Base-by-base conservation (phyloP, 2,113 vertebrate species). In the Mellivora capensis region DNA sequence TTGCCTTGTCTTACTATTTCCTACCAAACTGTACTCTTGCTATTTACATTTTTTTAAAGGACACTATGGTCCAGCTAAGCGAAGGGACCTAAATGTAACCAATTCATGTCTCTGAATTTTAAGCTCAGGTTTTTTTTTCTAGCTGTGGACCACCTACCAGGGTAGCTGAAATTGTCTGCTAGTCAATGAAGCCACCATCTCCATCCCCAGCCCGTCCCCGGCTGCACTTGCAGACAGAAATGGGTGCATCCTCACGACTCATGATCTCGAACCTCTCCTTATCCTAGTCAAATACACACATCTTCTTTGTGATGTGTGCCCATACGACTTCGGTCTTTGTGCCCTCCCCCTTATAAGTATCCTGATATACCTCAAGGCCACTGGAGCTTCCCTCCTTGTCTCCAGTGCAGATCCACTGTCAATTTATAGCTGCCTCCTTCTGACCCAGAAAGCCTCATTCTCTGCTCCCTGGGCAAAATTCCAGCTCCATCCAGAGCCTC, bases 31-130 rank as follows among this genome's bases (percentile, higher is more conserved):
- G 2, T n/a, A 29, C 31, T 61, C 83, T 79, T 80, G 59, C 74
- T 67, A 80, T 87, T 92, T 94, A 64, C 57, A 91, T 89, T 42
- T 87, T 49, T 62, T 97, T 94, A 93, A 82, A 85, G 39, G 83
- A 90, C 52, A 21, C 34, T 21, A 0, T 1, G 15, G 89, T 85
- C 79, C 52, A 90, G 59, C 37, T 84, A 80, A 72, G 71, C 25
- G 52, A n/a, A 42, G 29, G 34, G n/a, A 91, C 20, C 34, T 31
- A 49, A 44, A 6, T 4, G 49, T 31, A 47, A 62, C 81, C 25
- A 67, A 67, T 87, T 67, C 44, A 7, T 27, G 34, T 67, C 29
- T 92, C 86, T 44, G 54, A 1, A 90, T 71, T 79, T 85, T 39
- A 79, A 82, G 18, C 44, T 54, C 54, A 37, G 44, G 44, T 82